Base-by-base conservation (phyloP, 2,888 invertebrate species). In the Nomada fabriciana region DNA sequence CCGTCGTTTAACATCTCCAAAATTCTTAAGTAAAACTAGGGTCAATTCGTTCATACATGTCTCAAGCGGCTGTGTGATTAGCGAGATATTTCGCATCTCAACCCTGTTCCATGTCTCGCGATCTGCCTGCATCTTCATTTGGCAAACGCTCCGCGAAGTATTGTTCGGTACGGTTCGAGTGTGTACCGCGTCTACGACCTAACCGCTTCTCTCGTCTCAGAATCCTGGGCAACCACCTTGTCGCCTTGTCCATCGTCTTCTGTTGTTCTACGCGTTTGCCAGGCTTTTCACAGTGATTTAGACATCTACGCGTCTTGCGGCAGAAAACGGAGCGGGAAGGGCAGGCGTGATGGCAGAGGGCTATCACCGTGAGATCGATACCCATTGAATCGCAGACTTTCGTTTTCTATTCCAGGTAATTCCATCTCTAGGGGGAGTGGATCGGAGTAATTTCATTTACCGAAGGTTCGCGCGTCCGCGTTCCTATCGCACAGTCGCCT, bases 231-330 rank as follows among this genome's bases (percentile, higher is more conserved):
- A 29, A 61, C 29, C 70, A 13, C 53, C 47, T 47, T 15, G 15
- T 53, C 55, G 25, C 53, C 36, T 5, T 25, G 23, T 55, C 55
- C 60, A 7, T 10, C 50, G 11, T n/a, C 18, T 4, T 43, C 43
- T 2, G 25, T 47, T n/a, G 42, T 25, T 57, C 64, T 2, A 20
- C 20, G n/a, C 53, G 71, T 25, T 68, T 63, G 74, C 42, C 74
- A 50, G 36, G 57, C 88, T 90, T 84, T 81, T 68, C 91, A 73
- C 79, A 50, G 78, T 76, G 86, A 86, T 86, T 86, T 90, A 92
- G 90, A 91, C 88, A 87, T 85, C 86, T 82, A 83, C 86, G 82
- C 83, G 79, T 86, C 50, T 50, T 89, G 7, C 36, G 7, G 7
- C 36, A 36, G 36, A 36, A 36, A 36, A 36, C 36, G 36, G 5